Evolutionary conservation across 2,888 invertebrate genomes (phyloP).

Genomic region (Agonopterix subpropinquella): DNA sequence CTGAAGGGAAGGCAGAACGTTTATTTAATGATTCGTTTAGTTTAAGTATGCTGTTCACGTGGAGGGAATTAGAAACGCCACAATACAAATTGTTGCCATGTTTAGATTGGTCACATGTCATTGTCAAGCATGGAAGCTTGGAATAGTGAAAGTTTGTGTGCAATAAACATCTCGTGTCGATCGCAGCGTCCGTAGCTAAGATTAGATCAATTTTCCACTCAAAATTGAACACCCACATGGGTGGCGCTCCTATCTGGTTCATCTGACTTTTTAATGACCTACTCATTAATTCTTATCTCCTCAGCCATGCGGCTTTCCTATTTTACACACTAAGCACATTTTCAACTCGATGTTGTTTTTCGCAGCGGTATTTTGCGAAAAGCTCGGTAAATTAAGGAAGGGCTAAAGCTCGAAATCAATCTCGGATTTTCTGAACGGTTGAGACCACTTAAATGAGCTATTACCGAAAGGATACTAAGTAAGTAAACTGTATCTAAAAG

Average conservation of each 20-base stretch:
- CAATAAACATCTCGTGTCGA: too few relatives aligned
- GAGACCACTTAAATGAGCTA: constrained; percentile 1
- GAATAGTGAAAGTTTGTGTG: too few relatives aligned
- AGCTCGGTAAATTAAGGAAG: not conserved
- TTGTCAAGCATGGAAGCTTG: too few relatives aligned
- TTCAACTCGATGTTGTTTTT: not conserved
- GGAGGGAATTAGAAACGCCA: too few relatives aligned
- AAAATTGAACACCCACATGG: constrained; percentile 2
- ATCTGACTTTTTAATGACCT: constrained; percentile 12
- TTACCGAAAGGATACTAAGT: constrained; percentile 3
- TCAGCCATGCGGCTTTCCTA: constrained; percentile 3
- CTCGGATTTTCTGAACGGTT: not conserved
- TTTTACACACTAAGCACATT: not conserved
- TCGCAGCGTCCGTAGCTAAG: not conserved
- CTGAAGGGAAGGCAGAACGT: constrained; percentile 14
- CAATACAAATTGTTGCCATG: too few relatives aligned
- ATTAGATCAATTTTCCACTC: too few relatives aligned
- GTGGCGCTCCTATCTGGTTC: constrained; percentile 8
- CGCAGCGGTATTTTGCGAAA: too few relatives aligned
- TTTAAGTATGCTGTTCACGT: not conserved
- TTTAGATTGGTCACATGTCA: too few relatives aligned
- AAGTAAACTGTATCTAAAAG: constrained; percentile 5
- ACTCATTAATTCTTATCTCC: constrained; percentile 11
- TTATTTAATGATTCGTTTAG: not conserved
- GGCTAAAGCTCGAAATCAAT: not conserved